phyloP scores from a whole-genome alignment of 2,797 vertebrate species.

The Pelodytes ibericus region DNA sequence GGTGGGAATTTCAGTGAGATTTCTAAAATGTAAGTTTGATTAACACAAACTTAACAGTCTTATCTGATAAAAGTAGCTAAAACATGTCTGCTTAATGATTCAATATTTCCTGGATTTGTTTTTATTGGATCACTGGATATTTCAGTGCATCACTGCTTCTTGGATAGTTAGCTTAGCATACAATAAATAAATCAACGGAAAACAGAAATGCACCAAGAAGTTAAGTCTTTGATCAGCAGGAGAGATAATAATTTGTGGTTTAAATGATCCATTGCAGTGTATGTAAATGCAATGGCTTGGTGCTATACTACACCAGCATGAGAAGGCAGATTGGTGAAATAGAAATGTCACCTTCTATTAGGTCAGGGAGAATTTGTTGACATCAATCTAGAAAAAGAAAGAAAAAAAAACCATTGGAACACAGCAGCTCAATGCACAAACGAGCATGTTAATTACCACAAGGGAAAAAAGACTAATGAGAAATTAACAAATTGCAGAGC shows the following conservation, averaged over 20 bases:
- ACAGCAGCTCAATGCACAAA: slow-evolving; percentile 8
- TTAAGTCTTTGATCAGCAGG: slow-evolving; percentile 38
- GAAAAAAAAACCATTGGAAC: background rate
- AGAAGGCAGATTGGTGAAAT: slow-evolving; percentile 36
- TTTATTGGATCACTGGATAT: too few species aligned
- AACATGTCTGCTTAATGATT: too few species aligned
- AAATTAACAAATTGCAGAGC: slow-evolving; percentile 16
- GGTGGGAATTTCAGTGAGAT: too few species aligned
- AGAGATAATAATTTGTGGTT: slow-evolving; percentile 34
- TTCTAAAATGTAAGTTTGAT: too few species aligned
- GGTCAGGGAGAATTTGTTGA: slow-evolving; percentile 22
- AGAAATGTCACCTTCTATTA: slow-evolving; percentile 28
- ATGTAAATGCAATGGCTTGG: slow-evolving; percentile 27
- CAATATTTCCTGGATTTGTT: too few species aligned
- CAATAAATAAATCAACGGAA: background rate
- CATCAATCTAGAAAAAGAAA: background rate
- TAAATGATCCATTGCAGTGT: slow-evolving; percentile 32
- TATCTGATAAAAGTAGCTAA: too few species aligned
- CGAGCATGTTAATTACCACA: slow-evolving; percentile 10
- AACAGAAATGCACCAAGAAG: slow-evolving; percentile 23
- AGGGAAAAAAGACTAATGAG: background rate
- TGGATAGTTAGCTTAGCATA: too few species aligned
- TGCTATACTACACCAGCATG: slow-evolving; percentile 6
- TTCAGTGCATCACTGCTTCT: too few species aligned
- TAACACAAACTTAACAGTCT: too few species aligned